These are phyloP conservation scores for Bugula neritina DNA, from an alignment of 2,888 invertebrate genomes.

Conservation along the genomic window DNA sequence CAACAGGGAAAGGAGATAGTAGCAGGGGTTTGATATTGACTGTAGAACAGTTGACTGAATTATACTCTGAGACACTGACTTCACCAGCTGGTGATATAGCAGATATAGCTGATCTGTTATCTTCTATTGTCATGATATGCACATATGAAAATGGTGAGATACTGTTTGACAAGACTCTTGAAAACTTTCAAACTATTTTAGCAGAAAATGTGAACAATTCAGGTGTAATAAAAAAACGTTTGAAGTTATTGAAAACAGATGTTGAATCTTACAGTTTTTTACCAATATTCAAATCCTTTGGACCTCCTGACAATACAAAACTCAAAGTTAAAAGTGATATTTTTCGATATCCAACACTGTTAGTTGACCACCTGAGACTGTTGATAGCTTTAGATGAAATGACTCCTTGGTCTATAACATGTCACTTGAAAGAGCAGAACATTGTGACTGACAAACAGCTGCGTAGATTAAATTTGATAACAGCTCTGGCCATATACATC, in stretches of 20 bases:
- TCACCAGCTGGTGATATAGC: no score
- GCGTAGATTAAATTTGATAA: not conserved
- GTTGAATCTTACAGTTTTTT: not conserved
- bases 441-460: not conserved
- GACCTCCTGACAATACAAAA: not conserved
- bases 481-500: conserved; percentile 7
- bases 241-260: not conserved
- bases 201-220: not conserved
- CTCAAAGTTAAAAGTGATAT: not conserved
- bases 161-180: not conserved
- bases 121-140: not conserved
- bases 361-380: not conserved
- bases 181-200: not conserved
- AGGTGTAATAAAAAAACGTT: not conserved
- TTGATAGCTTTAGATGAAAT: not conserved
- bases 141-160: not conserved
- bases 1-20: not conserved
- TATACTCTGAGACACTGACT: not conserved
- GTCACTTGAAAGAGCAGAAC: not conserved
- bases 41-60: not conserved
- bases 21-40: not conserved
- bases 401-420: not conserved
- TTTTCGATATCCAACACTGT: not conserved
- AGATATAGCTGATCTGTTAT: not conserved
- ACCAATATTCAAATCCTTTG: not conserved